Conservation (phyloP, 2,113 vertebrate species). For the Apteryx mantelli region DNA sequence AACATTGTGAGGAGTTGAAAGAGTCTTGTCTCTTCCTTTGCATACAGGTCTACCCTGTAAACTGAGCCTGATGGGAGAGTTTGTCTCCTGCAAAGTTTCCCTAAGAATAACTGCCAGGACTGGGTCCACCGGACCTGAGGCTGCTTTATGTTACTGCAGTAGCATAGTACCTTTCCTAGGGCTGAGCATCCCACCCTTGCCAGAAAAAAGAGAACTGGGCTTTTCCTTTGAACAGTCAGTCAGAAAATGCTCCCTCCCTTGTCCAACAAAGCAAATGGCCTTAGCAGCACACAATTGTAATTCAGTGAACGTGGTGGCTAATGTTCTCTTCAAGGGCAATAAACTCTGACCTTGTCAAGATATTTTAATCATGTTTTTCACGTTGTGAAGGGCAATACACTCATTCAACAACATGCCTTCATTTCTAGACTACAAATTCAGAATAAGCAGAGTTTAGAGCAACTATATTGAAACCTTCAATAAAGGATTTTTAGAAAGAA, state of each 20-base stretch:
- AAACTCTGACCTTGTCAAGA: slow-evolving; percentile 14
- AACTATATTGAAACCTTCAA: background rate
- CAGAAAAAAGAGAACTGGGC: background rate
- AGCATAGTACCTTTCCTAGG: background rate
- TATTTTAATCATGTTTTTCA: background rate
- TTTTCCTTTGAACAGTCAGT: background rate
- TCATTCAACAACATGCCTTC: slow-evolving; percentile 18
- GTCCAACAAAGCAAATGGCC: background rate
- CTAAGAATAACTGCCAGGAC: background rate
- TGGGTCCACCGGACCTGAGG: background rate
- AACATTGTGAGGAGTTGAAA: background rate
- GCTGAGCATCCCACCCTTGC: background rate
- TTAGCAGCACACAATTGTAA: background rate
- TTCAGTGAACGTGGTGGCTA: background rate
- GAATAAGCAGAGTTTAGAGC: background rate
- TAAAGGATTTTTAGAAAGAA: background rate
- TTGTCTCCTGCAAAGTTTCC: background rate
- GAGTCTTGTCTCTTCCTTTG: background rate
- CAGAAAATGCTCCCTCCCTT: background rate
- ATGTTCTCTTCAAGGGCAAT: slow-evolving; percentile 27
- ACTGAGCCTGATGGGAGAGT: background rate
- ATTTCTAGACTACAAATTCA: background rate
- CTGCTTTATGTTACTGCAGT: background rate
- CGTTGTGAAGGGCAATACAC: background rate
- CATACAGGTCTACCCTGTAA: background rate